phyloP scores from a whole-genome alignment of 2,888 invertebrate species.

The Campopleginae sp. region DNA sequence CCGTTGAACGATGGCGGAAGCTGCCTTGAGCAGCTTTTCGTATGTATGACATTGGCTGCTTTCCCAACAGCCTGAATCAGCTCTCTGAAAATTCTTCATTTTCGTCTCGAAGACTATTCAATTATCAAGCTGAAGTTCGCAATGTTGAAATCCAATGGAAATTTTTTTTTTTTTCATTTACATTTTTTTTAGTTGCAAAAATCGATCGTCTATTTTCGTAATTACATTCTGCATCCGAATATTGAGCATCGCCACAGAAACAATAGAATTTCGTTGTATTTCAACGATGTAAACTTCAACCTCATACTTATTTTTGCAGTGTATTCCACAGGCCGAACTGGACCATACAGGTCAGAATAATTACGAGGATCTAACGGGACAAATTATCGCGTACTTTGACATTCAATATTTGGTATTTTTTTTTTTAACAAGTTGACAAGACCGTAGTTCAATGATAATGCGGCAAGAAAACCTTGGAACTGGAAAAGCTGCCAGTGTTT shows the following conservation, averaged over 20 bases:
- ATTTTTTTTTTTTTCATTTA: too few species aligned
- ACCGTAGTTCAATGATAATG: not conserved
- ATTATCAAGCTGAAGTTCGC: too few species aligned
- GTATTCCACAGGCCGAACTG: not conserved
- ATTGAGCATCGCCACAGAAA: too few species aligned
- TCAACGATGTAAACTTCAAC: too few species aligned
- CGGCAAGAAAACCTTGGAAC: too few species aligned
- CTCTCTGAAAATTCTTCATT: not conserved
- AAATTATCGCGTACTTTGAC: not conserved
- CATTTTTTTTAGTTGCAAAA: too few species aligned
- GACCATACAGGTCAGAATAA: not conserved
- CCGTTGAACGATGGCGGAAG: constrained; percentile 2
- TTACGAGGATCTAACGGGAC: not conserved
- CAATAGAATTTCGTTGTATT: too few species aligned
- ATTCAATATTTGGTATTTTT: not conserved
- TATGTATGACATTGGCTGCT: constrained; percentile 1
- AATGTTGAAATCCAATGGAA: too few species aligned
- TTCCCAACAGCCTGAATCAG: not conserved
- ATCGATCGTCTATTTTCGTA: too few species aligned
- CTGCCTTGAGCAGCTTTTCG: constrained; percentile 27
- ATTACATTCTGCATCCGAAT: too few species aligned
- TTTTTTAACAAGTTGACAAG: too few species aligned
- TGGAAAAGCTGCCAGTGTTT: too few species aligned
- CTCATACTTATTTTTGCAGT: not conserved
- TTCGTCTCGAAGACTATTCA: not conserved